Base-by-base conservation (phyloP, 2,113 vertebrate species). In the Meleagris gallopavo region DNA sequence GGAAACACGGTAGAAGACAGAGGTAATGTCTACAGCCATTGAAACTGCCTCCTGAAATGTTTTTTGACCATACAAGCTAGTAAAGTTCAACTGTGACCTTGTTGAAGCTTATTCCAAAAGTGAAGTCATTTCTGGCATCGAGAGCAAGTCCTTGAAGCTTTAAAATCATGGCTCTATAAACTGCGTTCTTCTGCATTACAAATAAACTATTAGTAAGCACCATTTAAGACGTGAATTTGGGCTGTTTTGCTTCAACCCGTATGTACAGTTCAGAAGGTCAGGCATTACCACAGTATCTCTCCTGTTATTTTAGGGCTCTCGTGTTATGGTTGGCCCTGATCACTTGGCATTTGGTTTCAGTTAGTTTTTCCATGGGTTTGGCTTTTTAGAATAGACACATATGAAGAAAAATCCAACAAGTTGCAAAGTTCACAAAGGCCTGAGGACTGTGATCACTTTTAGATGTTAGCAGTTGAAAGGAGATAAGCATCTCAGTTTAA, bases 221-320 rank as follows among this genome's bases (percentile, higher is more conserved):
- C 84, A 72, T 76, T 92, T 88, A 60, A 86, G 77, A 88, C 27
- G 58, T 86, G 92, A 88, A 67, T 70, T 90, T 77, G 90, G 91
- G 74, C 94, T 97, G 95, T 91, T 96, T 93, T 96, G 82, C 94
- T 97, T 92, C 93, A 92, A 55, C 77, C 92, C 97, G 80, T 91
- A 60, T 89, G 92, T 71, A 21, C 8, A 9, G 97, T 97, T 98
- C 96, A 97, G 89, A 96, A 97, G 96, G 97, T 97, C 97, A 97
- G 95, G 90, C 91, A 88, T 90, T 96, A 97, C 96, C 96, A n/a
- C 95, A 97, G 87, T 52, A 86, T 97, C 80, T 95, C 96, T 98
- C 92, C 94, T 98, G 95, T 97, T 98, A 97, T 97, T 98, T 97
- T 97, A 96, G 82, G 86, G 86, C 90, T 97, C 89, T 92, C 22